Evolutionary conservation across 2,888 invertebrate genomes (phyloP), one percentile per base, ranked within the genome.

Genomic region (Brachyptera putata): DNA sequence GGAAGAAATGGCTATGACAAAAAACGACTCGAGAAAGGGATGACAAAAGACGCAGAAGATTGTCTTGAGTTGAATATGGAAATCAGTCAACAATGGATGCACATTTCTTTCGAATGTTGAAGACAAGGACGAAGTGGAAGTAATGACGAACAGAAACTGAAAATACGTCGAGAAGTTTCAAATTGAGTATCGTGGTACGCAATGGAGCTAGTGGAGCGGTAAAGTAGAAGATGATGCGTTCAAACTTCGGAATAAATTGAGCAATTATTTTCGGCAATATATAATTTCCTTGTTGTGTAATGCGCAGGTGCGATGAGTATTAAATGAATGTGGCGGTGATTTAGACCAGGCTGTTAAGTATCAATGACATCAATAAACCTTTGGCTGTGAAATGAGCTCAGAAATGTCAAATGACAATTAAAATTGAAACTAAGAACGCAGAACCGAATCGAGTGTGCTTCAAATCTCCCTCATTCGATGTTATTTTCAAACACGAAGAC

Each of bases 191-290:
- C 53, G 53, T 36, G 24, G n/a, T 11, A 30, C 30, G 30, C 30
- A 30, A 11, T 11, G 7, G 7, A 30, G 11, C 30, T 30, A 30
- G 30, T 30, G 7, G 11, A 30, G 30, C 30, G 30, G 5, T 7
- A 53, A 53, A 53, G 36, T 53, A 53, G 53, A 36, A 53, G 24
- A 53, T 53, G 53, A 36, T 53, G 34, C 53, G 34, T 53, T 53
- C 53, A 53, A 53, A 53, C 53, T 53, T 53, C 16, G 30, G 22
- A 53, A 53, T 53, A 53, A 53, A 53, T 53, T 53, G 53, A 53
- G 53, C 36, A 53, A 53, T 53, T 22, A 46, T 46, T 46, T 46
- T 21, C 41, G 46, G 46, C 46, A 46, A 46, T 46, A 46, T 21
- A 46, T 24, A 41, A n/a, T n/a, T n/a, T n/a, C n/a, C n/a, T n/a